Conservation (phyloP, 2,888 invertebrate genomes). For the Sesia bembeciformis region DNA sequence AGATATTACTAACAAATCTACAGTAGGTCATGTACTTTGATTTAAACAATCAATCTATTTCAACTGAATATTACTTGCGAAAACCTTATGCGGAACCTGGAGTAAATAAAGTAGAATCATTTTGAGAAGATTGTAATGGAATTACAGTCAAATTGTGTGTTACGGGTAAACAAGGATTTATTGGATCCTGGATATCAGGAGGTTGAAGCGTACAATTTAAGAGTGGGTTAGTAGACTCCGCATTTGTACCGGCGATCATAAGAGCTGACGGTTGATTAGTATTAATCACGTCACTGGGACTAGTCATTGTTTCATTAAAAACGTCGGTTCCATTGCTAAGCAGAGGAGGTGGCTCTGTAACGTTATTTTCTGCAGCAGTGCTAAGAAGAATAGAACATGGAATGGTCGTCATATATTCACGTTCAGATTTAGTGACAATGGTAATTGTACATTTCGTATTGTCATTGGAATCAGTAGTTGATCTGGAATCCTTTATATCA, state of each 20-base stretch:
- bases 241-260: slow-evolving; percentile 21
- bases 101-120: slow-evolving; percentile 1
- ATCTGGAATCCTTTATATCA: slow-evolving; percentile 43
- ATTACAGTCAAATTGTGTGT: slow-evolving; percentile 54
- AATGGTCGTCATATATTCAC: slow-evolving; percentile 63
- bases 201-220: slow-evolving; percentile 32
- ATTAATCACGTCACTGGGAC: slow-evolving; percentile 11
- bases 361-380: slow-evolving; percentile 63
- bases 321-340: slow-evolving; percentile 18
- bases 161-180: slow-evolving; percentile 55
- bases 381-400: slow-evolving; percentile 61
- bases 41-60: too few species aligned
- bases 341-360: slow-evolving; percentile 48
- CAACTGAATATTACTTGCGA: too few species aligned
- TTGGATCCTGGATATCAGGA: slow-evolving; percentile 49
- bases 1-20: too few species aligned
- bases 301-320: slow-evolving; percentile 15
- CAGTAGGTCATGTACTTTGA: too few species aligned
- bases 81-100: slow-evolving; percentile 5
- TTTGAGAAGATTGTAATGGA: slow-evolving; percentile 24
- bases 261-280: slow-evolving; percentile 31
- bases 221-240: slow-evolving; percentile 13
- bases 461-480: slow-evolving; percentile 32
- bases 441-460: slow-evolving; percentile 62
- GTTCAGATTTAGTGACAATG: slow-evolving; percentile 50